phyloP scores from a whole-genome alignment of 2,888 invertebrate genomes.

The Homarus gammarus region DNA sequence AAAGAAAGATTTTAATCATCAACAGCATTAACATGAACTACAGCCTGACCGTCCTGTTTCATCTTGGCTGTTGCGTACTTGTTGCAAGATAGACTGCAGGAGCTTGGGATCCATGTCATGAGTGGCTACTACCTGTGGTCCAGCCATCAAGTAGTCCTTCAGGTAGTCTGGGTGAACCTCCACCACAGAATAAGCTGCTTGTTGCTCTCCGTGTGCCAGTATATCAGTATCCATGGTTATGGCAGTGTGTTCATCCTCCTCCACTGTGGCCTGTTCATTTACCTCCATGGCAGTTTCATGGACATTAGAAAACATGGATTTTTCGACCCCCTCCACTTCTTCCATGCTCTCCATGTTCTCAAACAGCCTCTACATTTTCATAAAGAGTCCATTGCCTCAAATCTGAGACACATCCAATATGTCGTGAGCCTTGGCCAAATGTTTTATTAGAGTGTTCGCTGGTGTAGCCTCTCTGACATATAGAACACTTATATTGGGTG shows the following conservation, averaged over 20 bases:
- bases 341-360: slow-evolving; percentile 73
- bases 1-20: slow-evolving; percentile 29
- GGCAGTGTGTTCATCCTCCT: slow-evolving; percentile 42
- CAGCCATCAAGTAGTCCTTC: slow-evolving; percentile 64
- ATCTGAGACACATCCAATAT: slow-evolving; percentile 53
- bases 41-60: slow-evolving; percentile 39
- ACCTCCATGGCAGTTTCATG: slow-evolving; percentile 31
- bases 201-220: slow-evolving; percentile 40
- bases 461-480: slow-evolving; percentile 72
- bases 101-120: slow-evolving; percentile 73
- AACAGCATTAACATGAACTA: slow-evolving; percentile 66
- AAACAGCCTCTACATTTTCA: slow-evolving; percentile 63
- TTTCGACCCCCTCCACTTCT: slow-evolving; percentile 43
- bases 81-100: slow-evolving; percentile 68
- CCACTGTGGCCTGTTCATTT: slow-evolving; percentile 8
- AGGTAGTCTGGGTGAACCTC: slow-evolving; percentile 67
- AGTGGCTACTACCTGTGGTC: slow-evolving; percentile 59
- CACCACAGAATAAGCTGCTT: slow-evolving; percentile 62
- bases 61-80: slow-evolving; percentile 44
- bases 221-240: slow-evolving; percentile 67
- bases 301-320: slow-evolving; percentile 34
- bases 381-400: slow-evolving; percentile 41
- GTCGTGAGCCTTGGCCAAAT: slow-evolving; percentile 68
- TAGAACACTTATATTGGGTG: slow-evolving; percentile 72
- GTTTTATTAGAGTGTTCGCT: slow-evolving; percentile 71